A percentile compares a stretch with the other conserved stretches of the same genome.
phyloP scores from a whole-genome alignment of 30 jellyfish, hydroid and myxozoan genomes.

The Turritopsis rubra region DNA sequence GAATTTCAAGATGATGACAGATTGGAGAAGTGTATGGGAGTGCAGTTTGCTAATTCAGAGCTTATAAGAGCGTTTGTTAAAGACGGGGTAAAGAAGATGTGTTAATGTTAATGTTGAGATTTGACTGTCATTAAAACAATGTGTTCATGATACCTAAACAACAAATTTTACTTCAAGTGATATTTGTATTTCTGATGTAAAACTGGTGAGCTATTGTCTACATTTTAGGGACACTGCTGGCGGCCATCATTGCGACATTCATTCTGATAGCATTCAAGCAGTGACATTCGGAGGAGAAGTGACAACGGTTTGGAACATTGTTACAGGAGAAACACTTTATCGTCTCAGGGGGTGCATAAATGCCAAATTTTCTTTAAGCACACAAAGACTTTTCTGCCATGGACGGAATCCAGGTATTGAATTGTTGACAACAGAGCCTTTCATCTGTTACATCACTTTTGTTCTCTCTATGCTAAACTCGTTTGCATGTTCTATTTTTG shows the following conservation, averaged over 20 bases:
- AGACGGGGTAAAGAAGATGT: no score
- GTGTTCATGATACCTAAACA: neutral
- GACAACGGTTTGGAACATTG: neutral
- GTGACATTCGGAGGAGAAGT: neutral
- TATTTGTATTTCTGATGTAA: neutral
- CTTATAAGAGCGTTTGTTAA: no score
- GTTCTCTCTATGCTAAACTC: no score
- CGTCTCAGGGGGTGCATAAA: neutral
- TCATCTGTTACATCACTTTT: no score
- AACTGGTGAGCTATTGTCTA: neutral
- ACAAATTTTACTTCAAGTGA: neutral
- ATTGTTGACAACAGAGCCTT: no score
- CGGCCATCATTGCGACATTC: neutral
- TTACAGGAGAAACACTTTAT: neutral
- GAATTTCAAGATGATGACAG: no score
- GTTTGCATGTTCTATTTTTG: no score
- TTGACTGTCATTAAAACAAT: no score
- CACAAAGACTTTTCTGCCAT: neutral
- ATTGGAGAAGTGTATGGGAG: no score
- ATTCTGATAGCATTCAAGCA: neutral
- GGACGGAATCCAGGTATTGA: no score
- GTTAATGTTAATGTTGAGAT: no score
- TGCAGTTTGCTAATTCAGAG: no score
- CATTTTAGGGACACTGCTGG: neutral
- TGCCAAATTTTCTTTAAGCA: neutral